Evolutionary conservation across 1,140 invertebrate genomes (phyloP).

Genomic region (Drosophila bipectinata): DNA sequence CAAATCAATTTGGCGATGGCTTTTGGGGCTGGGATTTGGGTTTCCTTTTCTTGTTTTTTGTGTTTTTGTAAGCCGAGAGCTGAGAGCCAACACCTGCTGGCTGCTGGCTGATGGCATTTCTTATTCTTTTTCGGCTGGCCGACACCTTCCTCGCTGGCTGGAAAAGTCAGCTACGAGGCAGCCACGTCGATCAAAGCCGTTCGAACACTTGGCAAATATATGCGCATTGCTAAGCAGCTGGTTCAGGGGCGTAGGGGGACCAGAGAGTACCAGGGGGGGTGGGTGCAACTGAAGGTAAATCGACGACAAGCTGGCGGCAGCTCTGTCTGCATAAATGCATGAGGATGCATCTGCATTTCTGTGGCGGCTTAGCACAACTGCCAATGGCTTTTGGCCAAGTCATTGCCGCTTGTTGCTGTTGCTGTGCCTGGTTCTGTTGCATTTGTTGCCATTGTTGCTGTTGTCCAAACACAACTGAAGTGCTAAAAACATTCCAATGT

Average conservation of each 20-base stretch:
- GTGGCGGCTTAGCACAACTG: slow-evolving; percentile 48
- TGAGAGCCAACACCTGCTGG: slow-evolving; percentile 70
- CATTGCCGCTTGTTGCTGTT: slow-evolving; percentile 61
- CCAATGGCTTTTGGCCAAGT: slow-evolving; percentile 78
- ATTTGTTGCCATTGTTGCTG: slow-evolving; percentile 73
- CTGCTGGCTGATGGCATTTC: slow-evolving; percentile 67
- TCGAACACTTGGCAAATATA: slow-evolving; percentile 78
- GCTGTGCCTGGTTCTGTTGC: slow-evolving; percentile 19
- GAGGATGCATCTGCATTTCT: slow-evolving; percentile 77
- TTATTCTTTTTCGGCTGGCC: slow-evolving; percentile 49
- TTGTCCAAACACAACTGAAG: slow-evolving; percentile 78
- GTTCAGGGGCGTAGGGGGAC: slow-evolving; percentile 5
- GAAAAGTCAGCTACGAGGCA: slow-evolving; percentile 30
- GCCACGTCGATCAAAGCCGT: slow-evolving; percentile 76
- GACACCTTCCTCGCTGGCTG: slow-evolving; percentile 22
- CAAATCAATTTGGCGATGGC: slow-evolving; percentile 77
- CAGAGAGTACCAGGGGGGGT: slow-evolving; percentile 3
- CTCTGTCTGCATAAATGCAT: slow-evolving; percentile 73
- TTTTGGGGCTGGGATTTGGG: slow-evolving; percentile 47
- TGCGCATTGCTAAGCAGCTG: slow-evolving; percentile 67
- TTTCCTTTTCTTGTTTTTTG: slow-evolving; percentile 30
- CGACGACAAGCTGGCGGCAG: slow-evolving; percentile 72
- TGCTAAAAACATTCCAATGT: slow-evolving; percentile 82
- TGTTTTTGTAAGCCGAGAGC: slow-evolving; percentile 9
- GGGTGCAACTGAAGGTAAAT: slow-evolving; percentile 33